Evolutionary conservation across 2,113 vertebrate genomes (phyloP).

Genomic region (Vicugna pacos): DNA sequence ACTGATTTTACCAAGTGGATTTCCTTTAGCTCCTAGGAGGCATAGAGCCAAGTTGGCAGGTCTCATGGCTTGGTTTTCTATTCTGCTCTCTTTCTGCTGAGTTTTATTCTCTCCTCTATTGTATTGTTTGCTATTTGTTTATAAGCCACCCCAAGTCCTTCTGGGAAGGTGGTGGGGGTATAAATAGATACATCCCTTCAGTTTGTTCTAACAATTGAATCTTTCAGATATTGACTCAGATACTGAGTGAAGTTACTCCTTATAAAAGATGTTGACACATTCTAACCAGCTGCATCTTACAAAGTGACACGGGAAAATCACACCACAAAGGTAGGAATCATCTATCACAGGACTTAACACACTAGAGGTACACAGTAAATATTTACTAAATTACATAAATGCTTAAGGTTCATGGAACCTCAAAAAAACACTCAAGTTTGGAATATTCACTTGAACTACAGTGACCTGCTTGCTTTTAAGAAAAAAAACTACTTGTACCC

Average conservation of each 20-base stretch:
- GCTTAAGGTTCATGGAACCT: background rate
- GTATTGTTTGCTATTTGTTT: background rate
- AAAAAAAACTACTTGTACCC: background rate
- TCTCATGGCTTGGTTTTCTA: background rate
- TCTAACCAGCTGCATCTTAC: background rate
- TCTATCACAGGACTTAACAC: background rate
- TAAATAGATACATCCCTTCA: background rate
- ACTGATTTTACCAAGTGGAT: background rate
- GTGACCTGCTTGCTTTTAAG: background rate
- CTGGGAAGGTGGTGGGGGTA: background rate
- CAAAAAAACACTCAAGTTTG: background rate
- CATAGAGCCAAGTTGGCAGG: background rate
- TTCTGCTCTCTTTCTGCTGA: background rate
- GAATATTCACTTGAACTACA: background rate
- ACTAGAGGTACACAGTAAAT: background rate
- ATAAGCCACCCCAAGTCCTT: background rate
- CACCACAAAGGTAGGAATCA: background rate
- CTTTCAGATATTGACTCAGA: background rate
- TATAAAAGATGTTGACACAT: background rate
- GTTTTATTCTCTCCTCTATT: background rate
- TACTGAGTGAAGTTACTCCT: background rate
- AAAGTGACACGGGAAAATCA: background rate
- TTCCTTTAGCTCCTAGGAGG: background rate
- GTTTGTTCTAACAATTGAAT: background rate
- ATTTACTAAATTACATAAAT: background rate